Evolutionary conservation across 2,888 invertebrate species (phyloP).

Genomic region (Myopa testacea): DNA sequence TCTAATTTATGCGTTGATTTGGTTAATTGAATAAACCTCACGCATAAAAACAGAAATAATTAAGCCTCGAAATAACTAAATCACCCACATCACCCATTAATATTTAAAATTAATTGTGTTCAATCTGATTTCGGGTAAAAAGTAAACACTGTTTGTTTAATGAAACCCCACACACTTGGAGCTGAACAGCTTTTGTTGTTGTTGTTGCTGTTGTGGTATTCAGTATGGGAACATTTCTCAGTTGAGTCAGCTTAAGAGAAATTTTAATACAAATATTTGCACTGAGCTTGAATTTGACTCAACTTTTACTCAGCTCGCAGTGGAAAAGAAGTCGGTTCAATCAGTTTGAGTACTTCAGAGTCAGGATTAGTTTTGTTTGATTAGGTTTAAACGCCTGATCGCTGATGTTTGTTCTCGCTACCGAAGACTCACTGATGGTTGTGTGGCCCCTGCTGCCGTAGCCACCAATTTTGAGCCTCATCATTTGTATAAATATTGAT

Average conservation of each 20-base stretch:
- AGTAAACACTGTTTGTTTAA: not conserved
- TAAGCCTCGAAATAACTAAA: no score
- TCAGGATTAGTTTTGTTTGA: conserved; percentile 55
- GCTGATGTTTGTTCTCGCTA: not conserved
- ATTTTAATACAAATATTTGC: conserved; percentile 33
- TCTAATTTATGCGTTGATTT: not conserved
- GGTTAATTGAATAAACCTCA: no score
- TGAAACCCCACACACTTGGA: not conserved
- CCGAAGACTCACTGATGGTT: not conserved
- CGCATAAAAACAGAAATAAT: no score
- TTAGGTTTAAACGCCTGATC: conserved; percentile 41
- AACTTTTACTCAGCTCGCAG: conserved; percentile 19
- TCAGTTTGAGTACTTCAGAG: conserved; percentile 48
- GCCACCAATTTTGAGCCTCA: conserved; percentile 5
- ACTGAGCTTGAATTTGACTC: conserved; percentile 28
- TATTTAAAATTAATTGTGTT: not conserved
- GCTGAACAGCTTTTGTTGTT: not conserved
- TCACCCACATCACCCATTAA: no score
- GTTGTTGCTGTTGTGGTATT: not conserved
- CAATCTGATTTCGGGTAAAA: not conserved
- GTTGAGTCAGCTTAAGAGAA: not conserved
- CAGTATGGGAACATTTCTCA: conserved; percentile 22
- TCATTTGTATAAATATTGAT: conserved; percentile 30
- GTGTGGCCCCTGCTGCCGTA: not conserved
- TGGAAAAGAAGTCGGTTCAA: not conserved